A percentile compares a stretch with the other conserved stretches of the same genome.
phyloP scores from a whole-genome alignment of 2,888 invertebrate species.

The Chaitophorus viminalis region DNA sequence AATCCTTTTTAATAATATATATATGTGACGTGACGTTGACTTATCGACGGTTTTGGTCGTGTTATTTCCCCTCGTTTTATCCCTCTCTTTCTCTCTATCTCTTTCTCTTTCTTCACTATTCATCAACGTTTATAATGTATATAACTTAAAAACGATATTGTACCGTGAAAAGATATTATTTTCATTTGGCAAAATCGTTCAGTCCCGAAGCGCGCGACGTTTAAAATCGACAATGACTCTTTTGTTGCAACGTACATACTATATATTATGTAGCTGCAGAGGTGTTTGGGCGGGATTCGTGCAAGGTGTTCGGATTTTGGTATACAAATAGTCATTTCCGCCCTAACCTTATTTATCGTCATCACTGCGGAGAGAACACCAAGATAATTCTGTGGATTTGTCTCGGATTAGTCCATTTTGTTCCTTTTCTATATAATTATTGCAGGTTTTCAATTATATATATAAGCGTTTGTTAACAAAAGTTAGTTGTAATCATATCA shows the following conservation, averaged over 20 bases:
- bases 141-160: conserved; percentile 31
- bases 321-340: conserved; percentile 46
- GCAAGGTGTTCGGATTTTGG: conserved; percentile 36
- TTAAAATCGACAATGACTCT: conserved; percentile 39
- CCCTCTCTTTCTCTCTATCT: background rate
- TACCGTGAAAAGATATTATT: conserved; percentile 39
- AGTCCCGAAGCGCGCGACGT: conserved; percentile 4
- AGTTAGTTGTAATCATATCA: too few species aligned
- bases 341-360: conserved; percentile 41
- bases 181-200: conserved; percentile 29
- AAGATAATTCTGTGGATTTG: conserved; percentile 32
- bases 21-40: conserved; percentile 39
- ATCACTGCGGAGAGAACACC: background rate
- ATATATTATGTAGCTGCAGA: background rate
- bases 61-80: background rate
- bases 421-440: too few species aligned
- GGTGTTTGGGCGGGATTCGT: conserved; percentile 12
- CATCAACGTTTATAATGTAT: conserved; percentile 14
- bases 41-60: conserved; percentile 39
- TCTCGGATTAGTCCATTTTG: background rate
- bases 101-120: too few species aligned
- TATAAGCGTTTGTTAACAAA: too few species aligned
- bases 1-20: conserved; percentile 45
- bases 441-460: too few species aligned
- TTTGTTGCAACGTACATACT: background rate